Base-by-base conservation (phyloP, 2,888 invertebrate species). In the Tenthredo notha region DNA sequence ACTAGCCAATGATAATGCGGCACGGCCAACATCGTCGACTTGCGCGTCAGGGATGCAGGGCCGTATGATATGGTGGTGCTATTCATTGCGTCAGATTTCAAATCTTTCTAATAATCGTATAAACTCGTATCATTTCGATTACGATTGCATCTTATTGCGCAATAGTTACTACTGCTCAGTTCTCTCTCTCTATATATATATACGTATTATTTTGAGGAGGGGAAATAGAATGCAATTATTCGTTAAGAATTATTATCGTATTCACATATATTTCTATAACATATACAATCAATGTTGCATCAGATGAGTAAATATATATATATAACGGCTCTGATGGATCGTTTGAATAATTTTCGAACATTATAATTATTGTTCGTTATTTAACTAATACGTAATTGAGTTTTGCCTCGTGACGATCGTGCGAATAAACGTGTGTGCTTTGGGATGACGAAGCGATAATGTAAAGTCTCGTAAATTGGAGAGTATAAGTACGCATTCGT, bases 1-100 rank as follows among this genome's bases (percentile, higher is more conserved):
- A 65, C 7, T 85, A 83, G 75, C 92, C 92, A 92, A 92, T 92
- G 86, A 84, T 74, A 50, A 43, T 33, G 9, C 83, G 72, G 87
- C 86, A 88, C 82, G 80, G 87, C 88, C 67, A 29, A 40, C 33
- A 47, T 18, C 37, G 61, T 61, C 12, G 58, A 61, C 58, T 21
- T 80, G 80, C 80, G 80, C 80, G 58, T 58, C 80, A 21, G 21
- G 37, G 61, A 18, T 21, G n/a, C 80, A 80, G 80, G 80, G 61
- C 33, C 61, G 80, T 80, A 61, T 18, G 61, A 15, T 40, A 5
- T 1, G n/a, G 6, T 40, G 61, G 12, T n/a, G 9, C n/a, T 61
- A 25, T 33, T 29, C 67, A 65, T 89, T 89, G 84, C 89, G 86
- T 89, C 88, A 89, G 50, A 85, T 86, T 84, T 84, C 78, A 84